A percentile compares a stretch with the other conserved stretches of the same genome.
phyloP scores from a whole-genome alignment of 2,113 vertebrate species.

The Sitta europaea region DNA sequence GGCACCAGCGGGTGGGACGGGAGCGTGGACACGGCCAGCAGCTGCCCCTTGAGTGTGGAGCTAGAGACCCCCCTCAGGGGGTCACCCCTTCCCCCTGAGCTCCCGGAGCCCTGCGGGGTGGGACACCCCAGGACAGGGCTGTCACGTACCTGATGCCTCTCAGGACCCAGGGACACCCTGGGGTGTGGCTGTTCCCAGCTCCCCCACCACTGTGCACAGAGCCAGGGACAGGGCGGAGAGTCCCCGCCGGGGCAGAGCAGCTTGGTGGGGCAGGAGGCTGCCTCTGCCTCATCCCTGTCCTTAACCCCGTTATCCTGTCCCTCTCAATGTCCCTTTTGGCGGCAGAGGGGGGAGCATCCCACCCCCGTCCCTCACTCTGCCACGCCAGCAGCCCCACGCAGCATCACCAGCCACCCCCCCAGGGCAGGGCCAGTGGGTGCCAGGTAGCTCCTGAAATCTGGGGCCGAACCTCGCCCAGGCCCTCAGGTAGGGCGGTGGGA shows the following conservation, averaged over 20 bases:
- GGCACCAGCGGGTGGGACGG: neutral
- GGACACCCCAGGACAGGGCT: neutral
- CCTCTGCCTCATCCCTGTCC: neutral
- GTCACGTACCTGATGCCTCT: neutral
- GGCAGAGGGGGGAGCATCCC: neutral
- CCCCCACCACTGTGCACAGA: neutral
- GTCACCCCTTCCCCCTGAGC: neutral
- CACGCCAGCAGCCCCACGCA: neutral
- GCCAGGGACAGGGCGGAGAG: neutral
- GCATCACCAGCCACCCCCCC: slow-evolving; percentile 5
- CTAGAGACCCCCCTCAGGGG: neutral
- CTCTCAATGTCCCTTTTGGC: neutral
- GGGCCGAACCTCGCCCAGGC: neutral
- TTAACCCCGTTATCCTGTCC: neutral
- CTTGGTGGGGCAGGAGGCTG: neutral
- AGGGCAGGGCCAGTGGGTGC: neutral
- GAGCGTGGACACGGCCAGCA: neutral
- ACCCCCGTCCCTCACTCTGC: neutral
- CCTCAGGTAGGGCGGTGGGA: neutral
- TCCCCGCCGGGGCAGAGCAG: neutral
- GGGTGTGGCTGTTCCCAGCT: neutral
- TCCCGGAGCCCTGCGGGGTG: fast-evolving
- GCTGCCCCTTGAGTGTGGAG: neutral
- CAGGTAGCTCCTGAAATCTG: neutral
- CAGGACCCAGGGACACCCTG: neutral